Percentiles rank a stretch among this genome's conserved stretches.
These are phyloP conservation scores for Etheostoma cragini DNA, from an alignment of 2,113 vertebrate genomes.

Conservation along the genomic window DNA sequence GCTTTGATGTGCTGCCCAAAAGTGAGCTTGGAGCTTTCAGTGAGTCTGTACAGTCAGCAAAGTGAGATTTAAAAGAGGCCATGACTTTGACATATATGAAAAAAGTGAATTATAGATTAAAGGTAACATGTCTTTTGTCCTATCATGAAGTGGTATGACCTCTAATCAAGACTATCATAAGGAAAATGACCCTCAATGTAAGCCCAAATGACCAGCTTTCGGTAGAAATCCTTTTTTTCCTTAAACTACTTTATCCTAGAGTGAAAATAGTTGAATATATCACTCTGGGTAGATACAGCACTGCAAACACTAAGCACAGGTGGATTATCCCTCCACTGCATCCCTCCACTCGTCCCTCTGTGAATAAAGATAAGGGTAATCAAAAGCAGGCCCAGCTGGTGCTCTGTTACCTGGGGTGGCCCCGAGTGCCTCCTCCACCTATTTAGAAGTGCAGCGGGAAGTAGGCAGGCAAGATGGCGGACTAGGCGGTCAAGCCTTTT, in stretches of 20 bases:
- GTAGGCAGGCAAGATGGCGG: too few species aligned
- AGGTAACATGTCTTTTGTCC: constrained; percentile 16
- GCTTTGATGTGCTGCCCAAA: constrained; percentile 45
- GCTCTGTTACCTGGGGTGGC: constrained; percentile 57
- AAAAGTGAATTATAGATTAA: constrained; percentile 27
- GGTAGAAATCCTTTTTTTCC: neutral
- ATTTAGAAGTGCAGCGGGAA: constrained; percentile 17
- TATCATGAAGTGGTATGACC: neutral
- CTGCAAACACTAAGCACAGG: neutral
- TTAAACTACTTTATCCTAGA: constrained; percentile 14
- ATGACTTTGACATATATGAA: constrained; percentile 47
- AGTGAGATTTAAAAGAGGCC: constrained; percentile 31
- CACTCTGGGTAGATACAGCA: neutral
- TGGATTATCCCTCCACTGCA: constrained; percentile 13
- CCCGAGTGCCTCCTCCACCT: constrained; percentile 11
- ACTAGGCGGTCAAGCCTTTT: too few species aligned
- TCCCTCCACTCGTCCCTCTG: neutral
- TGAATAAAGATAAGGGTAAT: constrained; percentile 31
- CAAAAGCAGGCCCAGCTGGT: constrained; percentile 35
- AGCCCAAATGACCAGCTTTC: constrained; percentile 12
- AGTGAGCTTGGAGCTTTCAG: constrained; percentile 30
- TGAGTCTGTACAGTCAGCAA: constrained; percentile 17
- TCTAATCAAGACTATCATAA: neutral
- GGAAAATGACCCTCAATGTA: neutral
- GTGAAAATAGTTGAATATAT: constrained; percentile 21